Percentiles rank a stretch among this genome's conserved stretches.
Conservation (phyloP, 2,888 invertebrate species). For the Mesochorus sp. region DNA sequence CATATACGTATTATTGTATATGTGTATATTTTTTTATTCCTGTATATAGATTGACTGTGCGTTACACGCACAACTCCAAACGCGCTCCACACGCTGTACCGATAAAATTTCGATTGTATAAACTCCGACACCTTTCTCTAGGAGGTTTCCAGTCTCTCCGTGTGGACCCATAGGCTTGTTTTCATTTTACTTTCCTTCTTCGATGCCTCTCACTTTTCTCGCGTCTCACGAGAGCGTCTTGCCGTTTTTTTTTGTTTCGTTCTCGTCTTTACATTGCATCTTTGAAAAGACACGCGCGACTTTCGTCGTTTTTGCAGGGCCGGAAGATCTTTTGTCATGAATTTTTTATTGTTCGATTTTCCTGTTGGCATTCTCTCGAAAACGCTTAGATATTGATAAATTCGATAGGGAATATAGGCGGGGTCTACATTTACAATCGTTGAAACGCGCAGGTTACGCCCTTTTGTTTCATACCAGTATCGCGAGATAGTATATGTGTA, state of each 20-base stretch:
- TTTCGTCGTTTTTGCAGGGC: slow-evolving; percentile 12
- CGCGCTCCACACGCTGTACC: not conserved
- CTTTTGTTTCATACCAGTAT: not conserved
- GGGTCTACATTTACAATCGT: no score
- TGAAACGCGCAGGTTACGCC: not conserved
- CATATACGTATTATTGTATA: not conserved
- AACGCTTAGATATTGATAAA: no score
- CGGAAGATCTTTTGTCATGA: slow-evolving; percentile 48
- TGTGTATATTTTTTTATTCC: no score
- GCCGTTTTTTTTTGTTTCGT: not conserved
- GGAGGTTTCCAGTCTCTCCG: slow-evolving; percentile 43
- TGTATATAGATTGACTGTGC: no score
- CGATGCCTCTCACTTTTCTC: slow-evolving; percentile 24
- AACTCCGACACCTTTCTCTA: slow-evolving; percentile 57
- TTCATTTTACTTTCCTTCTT: slow-evolving; percentile 43
- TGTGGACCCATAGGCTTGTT: slow-evolving; percentile 18
- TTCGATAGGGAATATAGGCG: no score
- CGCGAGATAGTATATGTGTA: not conserved
- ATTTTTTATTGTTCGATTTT: slow-evolving; percentile 55
- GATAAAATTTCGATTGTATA: slow-evolving; percentile 58
- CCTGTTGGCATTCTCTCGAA: slow-evolving; percentile 19
- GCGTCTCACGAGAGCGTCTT: not conserved
- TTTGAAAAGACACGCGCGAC: not conserved
- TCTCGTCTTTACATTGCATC: not conserved
- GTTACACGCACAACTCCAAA: not conserved